Evolutionary conservation across 2,797 vertebrate genomes (phyloP).

Genomic region (Xenops minutus): DNA sequence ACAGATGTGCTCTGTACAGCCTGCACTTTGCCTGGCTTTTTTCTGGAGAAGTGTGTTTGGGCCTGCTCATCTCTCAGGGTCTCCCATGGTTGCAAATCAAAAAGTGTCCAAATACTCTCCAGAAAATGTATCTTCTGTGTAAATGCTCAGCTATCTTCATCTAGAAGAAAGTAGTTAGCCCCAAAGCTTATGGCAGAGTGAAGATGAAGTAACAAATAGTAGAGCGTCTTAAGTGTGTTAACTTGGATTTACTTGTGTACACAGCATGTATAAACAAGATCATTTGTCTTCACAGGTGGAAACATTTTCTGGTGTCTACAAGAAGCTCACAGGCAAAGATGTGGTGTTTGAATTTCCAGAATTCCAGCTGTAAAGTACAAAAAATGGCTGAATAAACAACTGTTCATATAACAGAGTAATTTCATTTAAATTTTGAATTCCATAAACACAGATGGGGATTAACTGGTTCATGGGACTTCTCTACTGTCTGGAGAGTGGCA

Average conservation of each 20-base stretch:
- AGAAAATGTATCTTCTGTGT: not conserved
- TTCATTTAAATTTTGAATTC: conserved; percentile 28
- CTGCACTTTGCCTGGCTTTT: not conserved
- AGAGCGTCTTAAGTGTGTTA: not conserved
- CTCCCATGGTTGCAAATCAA: not conserved
- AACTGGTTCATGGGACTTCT: not conserved
- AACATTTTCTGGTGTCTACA: conserved; percentile 98
- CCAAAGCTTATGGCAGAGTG: not conserved
- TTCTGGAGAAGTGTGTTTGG: not conserved
- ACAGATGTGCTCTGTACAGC: not conserved
- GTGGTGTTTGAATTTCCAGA: conserved; percentile 98
- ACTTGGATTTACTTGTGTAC: not conserved
- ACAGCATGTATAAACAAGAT: not conserved
- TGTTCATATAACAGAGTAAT: conserved; percentile 62
- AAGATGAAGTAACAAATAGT: not conserved
- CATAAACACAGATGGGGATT: not conserved
- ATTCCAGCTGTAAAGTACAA: conserved; percentile 92
- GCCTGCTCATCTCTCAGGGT: not conserved
- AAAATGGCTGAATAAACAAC: conserved; percentile 90
- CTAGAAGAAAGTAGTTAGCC: not conserved
- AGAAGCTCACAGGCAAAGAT: conserved; percentile 99
- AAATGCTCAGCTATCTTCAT: not conserved
- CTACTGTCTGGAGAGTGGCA: not conserved
- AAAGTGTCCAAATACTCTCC: not conserved
- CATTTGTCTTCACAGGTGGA: conserved; percentile 84